phyloP scores from a whole-genome alignment of 2,113 vertebrate species.

The Esox niger region DNA sequence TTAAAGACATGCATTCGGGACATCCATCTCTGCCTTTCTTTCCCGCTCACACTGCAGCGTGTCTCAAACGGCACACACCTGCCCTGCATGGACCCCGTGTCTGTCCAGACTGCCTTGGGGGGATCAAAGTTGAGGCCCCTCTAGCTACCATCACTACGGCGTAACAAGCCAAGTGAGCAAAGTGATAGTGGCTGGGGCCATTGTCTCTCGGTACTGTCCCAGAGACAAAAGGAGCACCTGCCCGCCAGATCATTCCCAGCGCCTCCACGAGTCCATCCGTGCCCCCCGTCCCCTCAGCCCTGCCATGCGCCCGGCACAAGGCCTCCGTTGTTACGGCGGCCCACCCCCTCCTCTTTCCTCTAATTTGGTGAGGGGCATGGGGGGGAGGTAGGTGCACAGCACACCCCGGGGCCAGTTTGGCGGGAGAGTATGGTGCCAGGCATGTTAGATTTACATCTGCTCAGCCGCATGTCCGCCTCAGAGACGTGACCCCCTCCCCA shows the following conservation, averaged over 20 bases:
- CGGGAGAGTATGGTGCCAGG: slow-evolving; percentile 55
- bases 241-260: slow-evolving; percentile 73
- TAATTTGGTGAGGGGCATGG: slow-evolving; percentile 16
- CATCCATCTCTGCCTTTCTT: background rate
- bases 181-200: slow-evolving; percentile 68
- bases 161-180: slow-evolving; percentile 58
- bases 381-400: slow-evolving; percentile 39
- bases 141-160: background rate
- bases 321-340: slow-evolving; percentile 76
- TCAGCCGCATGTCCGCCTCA: slow-evolving; percentile 72
- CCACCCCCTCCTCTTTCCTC: slow-evolving; percentile 41
- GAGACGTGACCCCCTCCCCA: slow-evolving; percentile 65
- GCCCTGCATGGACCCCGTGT: slow-evolving; percentile 3
- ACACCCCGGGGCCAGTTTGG: slow-evolving; percentile 80
- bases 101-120: slow-evolving; percentile 45
- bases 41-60: background rate
- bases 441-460: slow-evolving; percentile 83
- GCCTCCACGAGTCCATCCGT: slow-evolving; percentile 65
- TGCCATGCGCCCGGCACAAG: slow-evolving; percentile 82
- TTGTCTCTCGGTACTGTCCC: slow-evolving; percentile 65
- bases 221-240: slow-evolving; percentile 87
- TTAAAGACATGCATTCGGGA: background rate
- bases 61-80: background rate
- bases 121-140: slow-evolving; percentile 3
- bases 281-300: slow-evolving; percentile 59